Percentiles rank a stretch among this genome's conserved stretches.
Evolutionary conservation across 2,888 invertebrate genomes (phyloP).

Genomic region (Cheilosia vernalis): DNA sequence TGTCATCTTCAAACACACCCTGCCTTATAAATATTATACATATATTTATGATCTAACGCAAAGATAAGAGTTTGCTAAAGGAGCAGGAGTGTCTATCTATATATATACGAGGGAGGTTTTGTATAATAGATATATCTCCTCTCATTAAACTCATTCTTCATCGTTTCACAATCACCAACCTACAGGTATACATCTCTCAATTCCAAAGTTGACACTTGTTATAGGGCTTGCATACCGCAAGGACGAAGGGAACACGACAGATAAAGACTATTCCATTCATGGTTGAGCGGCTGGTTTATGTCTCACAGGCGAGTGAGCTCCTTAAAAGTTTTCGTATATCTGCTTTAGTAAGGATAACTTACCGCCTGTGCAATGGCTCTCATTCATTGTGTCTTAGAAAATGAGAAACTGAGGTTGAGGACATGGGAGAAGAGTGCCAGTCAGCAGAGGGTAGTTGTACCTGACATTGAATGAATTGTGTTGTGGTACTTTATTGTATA

Average conservation of each 20-base stretch:
- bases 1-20: neutral
- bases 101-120: neutral
- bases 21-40: neutral
- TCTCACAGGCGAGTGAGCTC: conserved; percentile 44
- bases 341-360: neutral
- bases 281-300: conserved; percentile 54
- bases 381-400: conserved; percentile 13
- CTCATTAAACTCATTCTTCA: conserved; percentile 12
- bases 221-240: neutral
- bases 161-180: neutral
- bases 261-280: conserved; percentile 40
- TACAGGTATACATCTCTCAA: neutral
- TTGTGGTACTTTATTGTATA: neutral
- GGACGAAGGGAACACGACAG: neutral
- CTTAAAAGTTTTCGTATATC: conserved; percentile 33
- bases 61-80: neutral
- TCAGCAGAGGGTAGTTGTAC: neutral
- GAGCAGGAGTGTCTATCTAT: neutral
- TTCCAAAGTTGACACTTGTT: neutral
- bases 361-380: conserved; percentile 14
- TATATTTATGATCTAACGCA: neutral
- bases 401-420: conserved; percentile 4
- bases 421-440: neutral
- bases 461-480: neutral
- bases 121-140: neutral